Percentiles rank a stretch among this genome's conserved stretches.
Evolutionary conservation across 2,888 invertebrate species (phyloP).

Genomic region (Brachyptera putata): DNA sequence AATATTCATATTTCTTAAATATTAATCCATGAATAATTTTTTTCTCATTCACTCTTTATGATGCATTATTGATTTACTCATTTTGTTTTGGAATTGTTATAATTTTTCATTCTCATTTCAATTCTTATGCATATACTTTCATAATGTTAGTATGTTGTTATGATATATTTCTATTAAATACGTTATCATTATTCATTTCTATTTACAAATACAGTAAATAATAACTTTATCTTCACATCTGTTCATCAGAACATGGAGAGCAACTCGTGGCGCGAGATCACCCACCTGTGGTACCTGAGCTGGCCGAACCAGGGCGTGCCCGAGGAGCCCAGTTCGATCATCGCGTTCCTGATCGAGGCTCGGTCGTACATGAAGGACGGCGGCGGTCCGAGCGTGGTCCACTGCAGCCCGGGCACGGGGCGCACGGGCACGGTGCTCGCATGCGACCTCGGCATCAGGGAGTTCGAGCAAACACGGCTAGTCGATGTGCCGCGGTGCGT

Average conservation of each 20-base stretch:
- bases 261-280: constrained; percentile 81
- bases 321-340: constrained; percentile 73
- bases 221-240: no score
- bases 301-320: constrained; percentile 91
- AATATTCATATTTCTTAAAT: no score
- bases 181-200: no score
- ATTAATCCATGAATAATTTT: no score
- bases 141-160: no score
- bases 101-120: no score
- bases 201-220: no score
- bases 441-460: constrained; percentile 81
- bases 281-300: constrained; percentile 85
- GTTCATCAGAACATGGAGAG: constrained; percentile 73
- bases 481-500: constrained; percentile 86
- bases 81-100: no score
- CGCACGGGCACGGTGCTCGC: constrained; percentile 82
- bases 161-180: no score
- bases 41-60: no score
- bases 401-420: constrained; percentile 87
- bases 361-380: constrained; percentile 52
- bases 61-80: no score
- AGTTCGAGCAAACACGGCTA: constrained; percentile 72
- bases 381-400: constrained; percentile 71
- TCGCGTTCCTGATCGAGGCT: constrained; percentile 84
- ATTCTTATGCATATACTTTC: no score